Evolutionary conservation across 1,140 invertebrate genomes (phyloP), one percentile per base, ranked within the genome.

Genomic region (Sarcophaga bullata): DNA sequence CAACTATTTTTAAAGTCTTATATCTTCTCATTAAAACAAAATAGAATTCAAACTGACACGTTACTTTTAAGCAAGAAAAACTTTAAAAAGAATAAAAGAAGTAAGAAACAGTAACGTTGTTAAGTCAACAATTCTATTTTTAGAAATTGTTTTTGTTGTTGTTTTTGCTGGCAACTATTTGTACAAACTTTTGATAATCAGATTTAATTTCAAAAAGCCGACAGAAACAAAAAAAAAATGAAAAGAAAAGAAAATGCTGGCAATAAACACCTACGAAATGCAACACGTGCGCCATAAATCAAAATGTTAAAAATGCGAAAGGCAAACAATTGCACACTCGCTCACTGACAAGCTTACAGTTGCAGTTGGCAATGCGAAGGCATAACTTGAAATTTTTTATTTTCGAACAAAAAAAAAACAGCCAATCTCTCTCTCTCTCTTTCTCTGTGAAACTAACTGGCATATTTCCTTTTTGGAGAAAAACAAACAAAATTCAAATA

Each of bases 261-360:
- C 17, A 68, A 68, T 68, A 68, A 68, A 68, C 62, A 68, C 48
- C 13, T 19, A 17, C 75, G 48, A 52, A 50, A 50, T 78, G 75
- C 75, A 78, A 78, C 75, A 78, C 75, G 75, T 78, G 75, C 75
- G n/a, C 25, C 75, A 78, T 78, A 78, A 78, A 78, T 78, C 75
- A 78, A 78, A 78, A 46, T 15, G 8, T 72, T 72, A 19, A 72
- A 8, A 17, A 72, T 72, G n/a, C 6, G 17, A 72, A 11, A 10
- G 48, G n/a, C 47, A 17, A 17, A 48, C 47, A 76, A 58, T 58
- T 58, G 6, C 54, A 68, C 62, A 68, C 10, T 68, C 17, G 6
- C n/a, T 19, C 17, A 68, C 50, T 72, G n/a, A 81, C 72, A 25
- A 81, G 54, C 68, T 54, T 62, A 25, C 80, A 48, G 46, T 46